Evolutionary conservation across 2,888 invertebrate genomes (phyloP).

Genomic region (Hybos culiciformis): DNA sequence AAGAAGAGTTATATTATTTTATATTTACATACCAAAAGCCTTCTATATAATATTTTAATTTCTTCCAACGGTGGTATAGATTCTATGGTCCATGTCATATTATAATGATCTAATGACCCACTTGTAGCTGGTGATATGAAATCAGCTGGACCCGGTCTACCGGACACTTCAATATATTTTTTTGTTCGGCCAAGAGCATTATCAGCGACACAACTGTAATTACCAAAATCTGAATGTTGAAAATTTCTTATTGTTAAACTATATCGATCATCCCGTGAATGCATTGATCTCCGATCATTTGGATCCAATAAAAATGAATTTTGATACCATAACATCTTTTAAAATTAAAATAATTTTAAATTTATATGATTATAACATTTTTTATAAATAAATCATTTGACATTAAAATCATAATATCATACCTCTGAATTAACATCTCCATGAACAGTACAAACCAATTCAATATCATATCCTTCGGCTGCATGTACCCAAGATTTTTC

Average conservation of each 20-base stretch:
- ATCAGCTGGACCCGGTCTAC: constrained; percentile 48
- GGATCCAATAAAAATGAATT: constrained; percentile 47
- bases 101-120: constrained; percentile 45
- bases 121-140: constrained; percentile 47
- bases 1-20: too few relatives aligned
- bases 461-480: constrained; percentile 47
- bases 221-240: constrained; percentile 48
- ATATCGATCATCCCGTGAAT: constrained; percentile 43
- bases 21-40: constrained; percentile 46
- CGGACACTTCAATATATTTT: constrained; percentile 48
- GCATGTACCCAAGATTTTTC: constrained; percentile 48
- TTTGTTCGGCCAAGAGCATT: constrained; percentile 41
- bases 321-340: constrained; percentile 50
- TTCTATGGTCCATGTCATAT: constrained; percentile 51
- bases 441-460: constrained; percentile 46
- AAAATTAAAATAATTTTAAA: constrained; percentile 8
- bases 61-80: constrained; percentile 50
- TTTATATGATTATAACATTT: background rate
- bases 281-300: constrained; percentile 47
- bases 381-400: background rate
- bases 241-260: constrained; percentile 45
- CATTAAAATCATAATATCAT: constrained; percentile 8
- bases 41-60: constrained; percentile 47
- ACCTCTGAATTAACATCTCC: constrained; percentile 43
- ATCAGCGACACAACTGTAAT: constrained; percentile 43